Conservation (phyloP, 2,797 vertebrate species). For the Acipenser ruthenus region DNA sequence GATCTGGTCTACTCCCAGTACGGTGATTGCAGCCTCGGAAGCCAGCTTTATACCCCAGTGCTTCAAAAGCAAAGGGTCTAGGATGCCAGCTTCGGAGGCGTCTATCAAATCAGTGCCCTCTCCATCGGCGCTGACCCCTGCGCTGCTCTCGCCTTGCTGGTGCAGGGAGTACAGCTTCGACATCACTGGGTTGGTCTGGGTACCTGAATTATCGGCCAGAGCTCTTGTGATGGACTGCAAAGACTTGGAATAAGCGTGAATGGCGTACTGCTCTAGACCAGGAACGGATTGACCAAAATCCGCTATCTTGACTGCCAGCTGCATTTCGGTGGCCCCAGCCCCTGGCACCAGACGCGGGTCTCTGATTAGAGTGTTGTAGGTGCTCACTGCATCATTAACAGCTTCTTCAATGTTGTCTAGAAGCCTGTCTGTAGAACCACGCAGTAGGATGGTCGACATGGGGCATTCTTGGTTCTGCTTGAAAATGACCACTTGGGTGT, state of each 20-base stretch:
- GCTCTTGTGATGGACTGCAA: no score
- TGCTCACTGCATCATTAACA: conserved; percentile 22
- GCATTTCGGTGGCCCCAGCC: conserved; percentile 23
- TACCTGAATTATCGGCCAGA: no score
- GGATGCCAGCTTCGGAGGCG: background rate
- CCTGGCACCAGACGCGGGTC: conserved; percentile 27
- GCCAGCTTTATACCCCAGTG: conserved; percentile 13
- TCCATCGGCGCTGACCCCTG: background rate
- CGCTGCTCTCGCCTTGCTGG: background rate
- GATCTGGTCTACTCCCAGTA: conserved; percentile 22
- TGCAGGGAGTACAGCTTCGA: conserved; percentile 17
- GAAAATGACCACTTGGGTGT: conserved; percentile 19
- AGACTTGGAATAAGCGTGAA: no score
- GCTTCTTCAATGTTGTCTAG: conserved; percentile 27
- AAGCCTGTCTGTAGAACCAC: conserved; percentile 25
- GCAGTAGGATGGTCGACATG: conserved; percentile 25
- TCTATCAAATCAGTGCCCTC: conserved; percentile 6
- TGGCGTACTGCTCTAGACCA: conserved; percentile 27
- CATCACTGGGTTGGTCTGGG: background rate
- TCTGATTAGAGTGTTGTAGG: conserved; percentile 20
- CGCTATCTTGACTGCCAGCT: conserved; percentile 26
- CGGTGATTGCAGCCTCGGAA: conserved; percentile 9
- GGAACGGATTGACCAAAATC: conserved; percentile 21
- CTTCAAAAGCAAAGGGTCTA: conserved; percentile 21
- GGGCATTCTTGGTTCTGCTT: conserved; percentile 14